Evolutionary conservation across 1,140 invertebrate genomes (phyloP), one percentile per base, ranked within the genome.

Genomic region (Drosophila bocki): DNA sequence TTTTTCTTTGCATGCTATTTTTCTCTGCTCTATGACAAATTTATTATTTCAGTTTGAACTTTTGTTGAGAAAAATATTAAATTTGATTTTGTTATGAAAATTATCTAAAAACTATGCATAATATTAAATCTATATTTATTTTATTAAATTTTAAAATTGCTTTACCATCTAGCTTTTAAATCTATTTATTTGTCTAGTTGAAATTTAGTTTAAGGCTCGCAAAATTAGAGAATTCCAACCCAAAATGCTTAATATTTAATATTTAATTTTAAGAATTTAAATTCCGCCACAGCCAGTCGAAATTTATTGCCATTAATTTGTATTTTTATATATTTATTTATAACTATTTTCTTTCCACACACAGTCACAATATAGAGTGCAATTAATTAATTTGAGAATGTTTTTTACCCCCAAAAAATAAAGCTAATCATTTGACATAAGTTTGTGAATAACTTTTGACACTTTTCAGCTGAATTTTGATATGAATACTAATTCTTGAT

Each of bases 181-280:
- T 2, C 6, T 71, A 70, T 71, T 72, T 72, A 71, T 72, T 51
- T 59, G 17, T 8, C 44, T 72, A 72, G 58, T 48, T 58, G 12
- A 53, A 78, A 56, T 75, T 60, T 72, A 60, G 26, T 39, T 44
- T 65, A 72, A 72, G 53, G 22, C 26, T 17, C 47, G 59, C 80
- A 26, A 64, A 68, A 77, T 87, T 87, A 88, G 83, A 87, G 83
- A 87, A 88, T 88, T 87, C 81, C 51, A 80, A 57, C n/a, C 48
- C 83, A 63, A 78, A 69, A 72, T 70, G 53, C 13, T 54, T 37
- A 32, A 33, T 35, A 42, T 53, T 33, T 56, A 12, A 70, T 48
- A 64, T 70, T 64, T 60, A 70, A 33, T 47, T 48, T 47, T 59
- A 53, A 29, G 37, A 48, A n/a, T 3, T n/a, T 54, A 7, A 9